phyloP scores from a whole-genome alignment of 2,797 vertebrate genomes.

The Corythornis leucogaster region DNA sequence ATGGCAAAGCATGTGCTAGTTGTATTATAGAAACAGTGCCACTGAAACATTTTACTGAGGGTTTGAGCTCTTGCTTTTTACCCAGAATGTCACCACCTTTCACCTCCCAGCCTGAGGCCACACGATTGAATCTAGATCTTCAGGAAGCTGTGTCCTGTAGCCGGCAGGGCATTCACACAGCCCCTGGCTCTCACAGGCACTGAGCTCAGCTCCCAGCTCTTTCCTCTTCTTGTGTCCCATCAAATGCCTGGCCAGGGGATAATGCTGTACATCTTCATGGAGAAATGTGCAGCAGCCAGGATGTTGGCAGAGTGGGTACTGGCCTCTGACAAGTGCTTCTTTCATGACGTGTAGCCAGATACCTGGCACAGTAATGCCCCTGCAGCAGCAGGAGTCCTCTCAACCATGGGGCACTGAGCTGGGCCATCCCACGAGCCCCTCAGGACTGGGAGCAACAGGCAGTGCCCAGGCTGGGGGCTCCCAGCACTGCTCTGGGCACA shows the following conservation, averaged over 20 bases:
- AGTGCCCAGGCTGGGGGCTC: background rate
- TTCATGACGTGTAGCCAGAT: background rate
- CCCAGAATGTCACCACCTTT: background rate
- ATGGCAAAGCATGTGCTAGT: background rate
- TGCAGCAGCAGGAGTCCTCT: background rate
- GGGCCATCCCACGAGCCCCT: fast-evolving
- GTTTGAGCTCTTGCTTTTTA: background rate
- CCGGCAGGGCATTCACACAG: background rate
- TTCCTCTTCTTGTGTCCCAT: background rate
- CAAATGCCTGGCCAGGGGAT: background rate
- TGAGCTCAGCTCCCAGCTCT: background rate
- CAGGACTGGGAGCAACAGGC: background rate
- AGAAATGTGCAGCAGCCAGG: background rate
- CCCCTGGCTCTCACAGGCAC: background rate
- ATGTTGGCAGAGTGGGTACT: background rate
- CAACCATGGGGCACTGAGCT: background rate
- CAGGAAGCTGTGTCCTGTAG: background rate
- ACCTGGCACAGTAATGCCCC: background rate
- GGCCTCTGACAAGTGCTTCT: background rate
- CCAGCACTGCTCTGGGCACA: background rate
- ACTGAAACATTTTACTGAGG: background rate
- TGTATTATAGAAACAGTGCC: background rate
- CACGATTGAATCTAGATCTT: background rate
- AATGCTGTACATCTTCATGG: background rate
- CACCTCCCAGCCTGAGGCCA: background rate